Evolutionary conservation across 2,113 vertebrate species (phyloP), one percentile per base, ranked within the genome.

Genomic region (Tachuris rubrigastra): DNA sequence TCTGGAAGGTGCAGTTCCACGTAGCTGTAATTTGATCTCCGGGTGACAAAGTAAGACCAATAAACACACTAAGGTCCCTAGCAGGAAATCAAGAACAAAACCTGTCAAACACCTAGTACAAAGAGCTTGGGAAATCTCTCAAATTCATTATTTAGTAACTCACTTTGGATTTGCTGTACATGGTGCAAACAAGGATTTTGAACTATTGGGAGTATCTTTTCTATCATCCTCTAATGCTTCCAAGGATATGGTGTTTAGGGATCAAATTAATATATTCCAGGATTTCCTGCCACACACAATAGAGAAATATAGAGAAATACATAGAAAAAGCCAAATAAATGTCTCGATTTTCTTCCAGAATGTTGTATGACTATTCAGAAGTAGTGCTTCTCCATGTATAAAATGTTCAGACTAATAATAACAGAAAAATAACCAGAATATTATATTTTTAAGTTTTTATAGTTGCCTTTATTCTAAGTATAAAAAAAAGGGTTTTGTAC

Each of bases 341-440:
- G 19, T 59, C 65, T 78, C 66, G 2, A 27, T 66, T 94, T 78
- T 82, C 14, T 85, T 62, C 21, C 30, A 52, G n/a, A 76, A 85
- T 33, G n/a, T 56, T 94, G 58, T 88, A 41, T 31, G 91, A 73
- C 66, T 85, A 41, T 79, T 89, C 67, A 92, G 90, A 91, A 91
- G 33, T n/a, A 89, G 44, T 92, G 28, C 68, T 91, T 93, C 75
- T 93, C 35, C 37, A 68, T 46, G 52, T 55, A 84, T 81, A 91
- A 90, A 87, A 85, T 58, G 53, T 91, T 91, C 59, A 72, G 60
- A 93, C 93, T 80, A 23, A 87, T 90, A 96, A 95, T 75, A 37
- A 56, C 87, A 91, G 24, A 67, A 92, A 96, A 96, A 35, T 63
- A 95, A 60, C 22, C 55, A 91, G 71, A 33, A 46, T 44, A 27